Evolutionary conservation across 2,888 invertebrate species (phyloP), one percentile per base, ranked within the genome.

Genomic region (Coecobrya sp.): DNA sequence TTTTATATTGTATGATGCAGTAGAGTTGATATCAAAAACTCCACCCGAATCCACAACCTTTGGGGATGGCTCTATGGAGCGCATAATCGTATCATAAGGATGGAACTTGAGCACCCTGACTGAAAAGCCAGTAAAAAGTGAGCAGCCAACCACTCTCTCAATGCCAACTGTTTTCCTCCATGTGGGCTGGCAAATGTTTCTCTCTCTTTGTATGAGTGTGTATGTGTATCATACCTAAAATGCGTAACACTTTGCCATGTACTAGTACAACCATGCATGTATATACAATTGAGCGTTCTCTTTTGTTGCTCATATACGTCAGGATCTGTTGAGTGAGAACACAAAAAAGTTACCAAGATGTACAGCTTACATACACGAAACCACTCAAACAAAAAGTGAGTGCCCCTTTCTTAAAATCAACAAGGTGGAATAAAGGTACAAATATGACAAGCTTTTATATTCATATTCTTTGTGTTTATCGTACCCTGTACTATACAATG

Each of bases 41-140:
- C 94, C 94, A 93, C 94, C 94, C 93, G 94, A 93, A 93, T 93
- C 92, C 89, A 91, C 91, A 94, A 93, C 93, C 91, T 93, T 93
- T 91, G 88, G 94, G 94, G 93, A 93, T 93, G 93, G 93, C 90
- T 92, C 94, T 92, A 73, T 91, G 92, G 92, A 92, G 93, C 94
- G 93, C 93, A 93, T 92, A 93, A 92, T 93, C 93, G 93, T 93
- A 93, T 93, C 93, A 89, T 93, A 86, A 93, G 92, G 93, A 93
- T 93, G 93, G 93, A 93, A 93, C 93, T 86, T 93, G 93, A 93
- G 94, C 93, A 87, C 92, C 92, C 90, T 89, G 76, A 79, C 93
- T 89, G 88, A 93, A 90, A 89, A 86, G 86, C 90, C 90, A 91
- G 93, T 92, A 91, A 93, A 93, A 93, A 93, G 93, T 92, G 93